Evolutionary conservation across 2,113 vertebrate genomes (phyloP), one percentile per base, ranked within the genome.

Genomic region (Callithrix jacchus): DNA sequence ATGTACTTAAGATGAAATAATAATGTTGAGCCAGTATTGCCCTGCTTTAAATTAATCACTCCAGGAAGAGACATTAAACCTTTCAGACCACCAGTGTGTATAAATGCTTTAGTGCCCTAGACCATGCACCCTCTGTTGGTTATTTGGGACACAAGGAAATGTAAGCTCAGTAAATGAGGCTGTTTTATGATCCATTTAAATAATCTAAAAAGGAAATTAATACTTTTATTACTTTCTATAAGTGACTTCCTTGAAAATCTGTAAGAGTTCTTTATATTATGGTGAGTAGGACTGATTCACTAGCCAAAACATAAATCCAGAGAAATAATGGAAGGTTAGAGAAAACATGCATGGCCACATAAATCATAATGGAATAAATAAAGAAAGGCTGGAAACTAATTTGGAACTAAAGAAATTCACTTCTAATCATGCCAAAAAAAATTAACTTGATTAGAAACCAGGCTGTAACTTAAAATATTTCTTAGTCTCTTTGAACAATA

Each of bases 191-290:
- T 80, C 95, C 92, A 93, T 87, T 97, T 97, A 96, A 97, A 95
- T 97, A 96, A 97, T 96, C 95, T 97, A 94, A 97, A 97, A 97
- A 97, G 97, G 97, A 98, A 98, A 98, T 97, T 96, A 98, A 97
- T 97, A 96, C 95, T 97, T 97, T 97, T 98, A 98, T 94, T 83
- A 88, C 95, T 90, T 95, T 97, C 89, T 97, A 35, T 89, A 97
- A 93, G 90, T 79, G 82, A 92, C 81, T 97, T 97, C 90, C 95
- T 97, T 94, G 86, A 97, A 97, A 93, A 88, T 95, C 95, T 97
- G 2, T 83, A 82, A 96, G 94, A 82, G 74, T 81, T 87, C 92
- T 97, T 96, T 96, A 92, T 95, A 52, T 92, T 92, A 40, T 30
- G 73, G 76, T 61, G 40, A 45, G 71, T 92, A 64, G 74, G 81